Conservation (phyloP, 2,797 vertebrate genomes). For the Pangasius krempfi region DNA sequence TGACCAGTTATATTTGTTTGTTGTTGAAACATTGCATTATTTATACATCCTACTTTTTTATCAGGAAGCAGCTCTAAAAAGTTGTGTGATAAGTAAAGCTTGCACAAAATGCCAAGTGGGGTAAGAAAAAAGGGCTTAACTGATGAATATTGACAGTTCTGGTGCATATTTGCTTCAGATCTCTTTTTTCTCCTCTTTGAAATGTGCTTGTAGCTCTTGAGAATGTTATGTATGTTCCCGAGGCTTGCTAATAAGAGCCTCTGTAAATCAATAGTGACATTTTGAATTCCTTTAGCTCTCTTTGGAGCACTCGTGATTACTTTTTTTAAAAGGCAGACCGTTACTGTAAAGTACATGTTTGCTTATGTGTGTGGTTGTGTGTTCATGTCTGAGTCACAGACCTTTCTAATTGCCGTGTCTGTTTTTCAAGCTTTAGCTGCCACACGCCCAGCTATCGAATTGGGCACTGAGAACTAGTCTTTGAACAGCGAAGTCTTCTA, state of each 20-base stretch:
- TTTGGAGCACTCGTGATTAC: conserved; percentile 33
- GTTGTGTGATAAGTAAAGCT: neutral
- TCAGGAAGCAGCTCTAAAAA: neutral
- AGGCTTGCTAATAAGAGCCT: conserved; percentile 36
- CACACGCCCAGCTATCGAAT: neutral
- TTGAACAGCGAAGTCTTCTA: neutral
- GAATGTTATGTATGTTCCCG: conserved; percentile 39
- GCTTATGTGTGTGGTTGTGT: neutral
- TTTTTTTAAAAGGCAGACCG: conserved; percentile 35
- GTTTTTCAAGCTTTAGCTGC: conserved; percentile 17
- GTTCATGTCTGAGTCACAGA: conserved; percentile 35
- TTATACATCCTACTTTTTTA: neutral
- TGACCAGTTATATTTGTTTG: neutral
- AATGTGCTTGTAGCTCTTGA: conserved; percentile 43
- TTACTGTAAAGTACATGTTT: conserved; percentile 34
- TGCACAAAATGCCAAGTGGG: neutral
- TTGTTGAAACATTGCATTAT: neutral
- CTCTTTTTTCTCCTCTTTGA: conserved; percentile 15
- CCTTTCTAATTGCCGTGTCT: conserved; percentile 31
- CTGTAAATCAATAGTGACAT: conserved; percentile 43
- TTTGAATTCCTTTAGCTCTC: conserved; percentile 36
- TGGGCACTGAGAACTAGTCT: conserved; percentile 4
- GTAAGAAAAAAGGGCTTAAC: conserved; percentile 4
- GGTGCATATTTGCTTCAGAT: conserved; percentile 21
- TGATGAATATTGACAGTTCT: conserved; percentile 27